Conservation (phyloP, 2,797 vertebrate species). For the Botia almorhae region DNA sequence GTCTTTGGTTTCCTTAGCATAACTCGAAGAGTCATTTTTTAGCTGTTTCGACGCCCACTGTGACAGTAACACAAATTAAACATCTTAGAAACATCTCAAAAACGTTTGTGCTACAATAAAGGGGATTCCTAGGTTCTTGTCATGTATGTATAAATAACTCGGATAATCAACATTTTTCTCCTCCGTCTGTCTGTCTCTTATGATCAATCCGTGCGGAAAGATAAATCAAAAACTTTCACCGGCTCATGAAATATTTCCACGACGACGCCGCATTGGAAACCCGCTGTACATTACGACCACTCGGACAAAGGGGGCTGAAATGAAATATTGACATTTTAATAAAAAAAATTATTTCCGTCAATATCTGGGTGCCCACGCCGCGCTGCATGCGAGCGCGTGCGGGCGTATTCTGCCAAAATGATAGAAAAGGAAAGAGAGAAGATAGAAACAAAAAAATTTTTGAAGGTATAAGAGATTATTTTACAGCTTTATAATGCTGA, state of each 20-base stretch:
- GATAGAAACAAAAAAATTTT: background rate
- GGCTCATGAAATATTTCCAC: conserved; percentile 56
- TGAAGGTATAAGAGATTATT: background rate
- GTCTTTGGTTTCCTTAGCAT: too few relatives aligned
- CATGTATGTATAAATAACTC: conserved; percentile 30
- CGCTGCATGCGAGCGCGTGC: conserved; percentile 1
- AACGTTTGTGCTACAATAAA: too few relatives aligned
- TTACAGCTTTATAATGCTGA: conserved; percentile 32
- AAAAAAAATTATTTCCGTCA: conserved; percentile 73
- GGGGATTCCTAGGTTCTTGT: too few relatives aligned
- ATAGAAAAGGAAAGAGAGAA: too few relatives aligned
- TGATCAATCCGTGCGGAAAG: conserved; percentile 46
- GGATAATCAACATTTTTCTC: too few relatives aligned
- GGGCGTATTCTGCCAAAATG: too few relatives aligned
- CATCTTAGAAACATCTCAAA: too few relatives aligned
- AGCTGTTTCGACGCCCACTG: background rate
- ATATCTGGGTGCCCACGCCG: conserved; percentile 40
- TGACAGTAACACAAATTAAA: background rate
- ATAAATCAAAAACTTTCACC: conserved; percentile 56
- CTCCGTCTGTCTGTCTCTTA: conserved; percentile 15
- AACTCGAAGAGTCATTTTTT: too few relatives aligned
- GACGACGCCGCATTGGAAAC: background rate
- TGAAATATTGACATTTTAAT: conserved; percentile 76
- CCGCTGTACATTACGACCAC: conserved; percentile 47
- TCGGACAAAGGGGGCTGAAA: conserved; percentile 50